Evolutionary conservation across 2,888 invertebrate genomes (phyloP).

Genomic region (Leptodirus hochenwartii): DNA sequence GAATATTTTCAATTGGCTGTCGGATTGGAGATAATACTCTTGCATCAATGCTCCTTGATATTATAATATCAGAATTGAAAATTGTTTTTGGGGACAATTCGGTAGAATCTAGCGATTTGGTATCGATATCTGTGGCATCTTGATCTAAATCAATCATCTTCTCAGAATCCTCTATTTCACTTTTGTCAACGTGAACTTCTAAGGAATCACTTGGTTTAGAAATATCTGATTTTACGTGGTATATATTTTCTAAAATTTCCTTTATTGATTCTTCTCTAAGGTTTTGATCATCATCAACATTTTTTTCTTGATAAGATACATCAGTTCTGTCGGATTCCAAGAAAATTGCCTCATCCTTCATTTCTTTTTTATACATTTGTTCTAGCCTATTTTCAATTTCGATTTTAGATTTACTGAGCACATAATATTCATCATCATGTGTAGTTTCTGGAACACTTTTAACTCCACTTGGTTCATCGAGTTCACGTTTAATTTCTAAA

Average conservation of each 20-base stretch:
- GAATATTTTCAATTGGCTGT: constrained; percentile 29
- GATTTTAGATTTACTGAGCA: constrained; percentile 5
- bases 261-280: not conserved
- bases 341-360: too few species aligned
- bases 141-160: constrained; percentile 28
- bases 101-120: constrained; percentile 20
- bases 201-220: constrained; percentile 27
- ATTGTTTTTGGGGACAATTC: constrained; percentile 17
- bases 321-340: constrained; percentile 18
- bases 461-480: constrained; percentile 15
- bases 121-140: constrained; percentile 23
- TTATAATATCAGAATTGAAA: constrained; percentile 7
- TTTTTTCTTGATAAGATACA: too few species aligned
- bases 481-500: constrained; percentile 16
- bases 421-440: constrained; percentile 11
- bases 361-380: not conserved
- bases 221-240: too few species aligned
- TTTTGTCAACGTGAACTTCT: constrained; percentile 33
- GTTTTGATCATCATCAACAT: too few species aligned
- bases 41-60: too few species aligned
- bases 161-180: constrained; percentile 30
- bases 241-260: too few species aligned
- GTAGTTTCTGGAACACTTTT: constrained; percentile 14
- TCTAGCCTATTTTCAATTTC: not conserved
- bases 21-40: constrained; percentile 21